phyloP scores from a whole-genome alignment of 2,888 invertebrate species.

The Agonopterix subpropinquella region DNA sequence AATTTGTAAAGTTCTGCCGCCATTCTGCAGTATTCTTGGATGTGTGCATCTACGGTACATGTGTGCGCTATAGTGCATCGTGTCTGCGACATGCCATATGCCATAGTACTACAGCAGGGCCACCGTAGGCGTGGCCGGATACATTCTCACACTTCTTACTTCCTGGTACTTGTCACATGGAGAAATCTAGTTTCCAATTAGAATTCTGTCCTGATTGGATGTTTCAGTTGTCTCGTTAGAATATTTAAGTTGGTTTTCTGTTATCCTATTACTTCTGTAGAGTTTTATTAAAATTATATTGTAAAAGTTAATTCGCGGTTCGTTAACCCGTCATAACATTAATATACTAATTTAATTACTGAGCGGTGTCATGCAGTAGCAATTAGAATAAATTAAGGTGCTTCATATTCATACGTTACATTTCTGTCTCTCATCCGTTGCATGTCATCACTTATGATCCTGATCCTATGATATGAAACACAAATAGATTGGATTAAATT shows the following conservation, averaged over 20 bases:
- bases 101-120: constrained; percentile 39
- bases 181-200: constrained; percentile 15
- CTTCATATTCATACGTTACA: too few relatives aligned
- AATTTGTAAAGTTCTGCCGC: constrained; percentile 25
- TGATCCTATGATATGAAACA: too few relatives aligned
- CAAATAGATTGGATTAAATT: too few relatives aligned
- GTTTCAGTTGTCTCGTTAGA: background rate
- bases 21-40: constrained; percentile 33
- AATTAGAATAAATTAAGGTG: too few relatives aligned
- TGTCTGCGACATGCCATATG: constrained; percentile 33
- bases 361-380: constrained; percentile 6
- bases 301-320: constrained; percentile 16
- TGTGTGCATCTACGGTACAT: constrained; percentile 24
- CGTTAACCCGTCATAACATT: constrained; percentile 33
- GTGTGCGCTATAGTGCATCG: constrained; percentile 44
- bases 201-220: background rate
- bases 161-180: constrained; percentile 37
- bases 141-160: constrained; percentile 45
- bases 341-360: constrained; percentile 25
- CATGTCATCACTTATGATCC: too few relatives aligned
- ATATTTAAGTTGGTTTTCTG: background rate
- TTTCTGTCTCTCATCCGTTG: too few relatives aligned
- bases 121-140: constrained; percentile 43
- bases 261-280: background rate
- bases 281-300: background rate